A percentile compares a stretch with the other conserved stretches of the same genome.
Evolutionary conservation across 1,140 invertebrate species (phyloP).

Genomic region (Zaprionus ornatus): DNA sequence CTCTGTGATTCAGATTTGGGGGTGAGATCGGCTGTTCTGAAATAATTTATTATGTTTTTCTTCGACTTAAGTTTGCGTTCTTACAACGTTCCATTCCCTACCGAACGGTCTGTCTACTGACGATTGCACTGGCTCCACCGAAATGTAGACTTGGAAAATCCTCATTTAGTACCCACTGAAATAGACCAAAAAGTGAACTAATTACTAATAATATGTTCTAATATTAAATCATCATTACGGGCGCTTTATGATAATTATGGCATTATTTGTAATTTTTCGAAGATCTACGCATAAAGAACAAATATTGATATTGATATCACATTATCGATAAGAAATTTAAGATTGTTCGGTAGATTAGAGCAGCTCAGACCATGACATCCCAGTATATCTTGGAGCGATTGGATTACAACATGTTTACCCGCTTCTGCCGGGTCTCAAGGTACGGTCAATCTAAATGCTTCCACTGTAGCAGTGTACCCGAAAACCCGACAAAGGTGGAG

Average conservation of each 20-base stretch:
- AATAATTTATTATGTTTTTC: slow-evolving; percentile 71
- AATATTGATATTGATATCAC: not conserved
- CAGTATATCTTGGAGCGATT: not conserved
- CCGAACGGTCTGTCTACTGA: not conserved
- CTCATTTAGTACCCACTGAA: not conserved
- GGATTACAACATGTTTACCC: not conserved
- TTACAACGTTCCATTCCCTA: slow-evolving; percentile 4
- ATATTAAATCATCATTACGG: not conserved
- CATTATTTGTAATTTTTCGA: not conserved
- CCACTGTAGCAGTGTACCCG: slow-evolving; percentile 23
- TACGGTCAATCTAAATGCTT: slow-evolving; percentile 26
- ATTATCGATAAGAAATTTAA: not conserved
- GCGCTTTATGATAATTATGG: not conserved
- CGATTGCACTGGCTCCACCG: not conserved
- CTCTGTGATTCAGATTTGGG: slow-evolving; percentile 62
- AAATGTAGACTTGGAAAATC: not conserved
- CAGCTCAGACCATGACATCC: not conserved
- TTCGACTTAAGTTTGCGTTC: slow-evolving; percentile 25
- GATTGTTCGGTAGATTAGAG: not conserved
- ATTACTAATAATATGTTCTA: not conserved
- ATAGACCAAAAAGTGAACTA: not conserved
- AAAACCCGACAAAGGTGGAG: slow-evolving; percentile 70
- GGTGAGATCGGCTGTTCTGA: slow-evolving; percentile 65
- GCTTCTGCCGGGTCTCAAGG: not conserved
- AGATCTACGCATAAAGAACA: not conserved